phyloP scores from a whole-genome alignment of 2,888 invertebrate species.

The Girardia tigrina region DNA sequence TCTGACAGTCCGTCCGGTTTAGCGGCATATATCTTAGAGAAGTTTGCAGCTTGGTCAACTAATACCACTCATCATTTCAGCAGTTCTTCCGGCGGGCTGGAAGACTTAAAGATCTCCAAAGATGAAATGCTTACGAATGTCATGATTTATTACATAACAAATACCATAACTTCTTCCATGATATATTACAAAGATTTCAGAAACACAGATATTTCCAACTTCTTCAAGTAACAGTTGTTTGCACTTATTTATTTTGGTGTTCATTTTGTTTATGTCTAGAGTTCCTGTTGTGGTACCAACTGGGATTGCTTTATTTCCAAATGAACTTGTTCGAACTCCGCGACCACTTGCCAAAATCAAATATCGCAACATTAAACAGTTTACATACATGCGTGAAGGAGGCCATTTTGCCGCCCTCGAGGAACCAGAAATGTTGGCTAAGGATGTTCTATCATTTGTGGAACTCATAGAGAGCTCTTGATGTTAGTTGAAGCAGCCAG shows the following conservation, averaged over 20 bases:
- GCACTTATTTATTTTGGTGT: no score
- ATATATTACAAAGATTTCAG: slow-evolving; percentile 61
- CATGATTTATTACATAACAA: slow-evolving; percentile 68
- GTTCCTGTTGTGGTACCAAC: background rate
- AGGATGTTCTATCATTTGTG: slow-evolving; percentile 42
- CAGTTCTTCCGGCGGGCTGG: slow-evolving; percentile 59
- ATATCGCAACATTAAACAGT: slow-evolving; percentile 42
- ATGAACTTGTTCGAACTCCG: background rate
- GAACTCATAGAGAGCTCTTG: background rate
- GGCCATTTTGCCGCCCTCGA: slow-evolving; percentile 25
- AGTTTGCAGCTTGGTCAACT: slow-evolving; percentile 64
- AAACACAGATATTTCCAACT: background rate
- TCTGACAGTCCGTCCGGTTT: slow-evolving; percentile 68
- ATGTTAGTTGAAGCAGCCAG: no score
- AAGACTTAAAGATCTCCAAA: slow-evolving; percentile 55
- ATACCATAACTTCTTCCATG: slow-evolving; percentile 62
- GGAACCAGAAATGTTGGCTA: slow-evolving; percentile 26
- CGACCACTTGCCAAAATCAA: background rate
- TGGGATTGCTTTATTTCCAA: background rate
- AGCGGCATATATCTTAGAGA: slow-evolving; percentile 76
- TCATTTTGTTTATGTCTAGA: no score
- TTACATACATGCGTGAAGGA: slow-evolving; percentile 38
- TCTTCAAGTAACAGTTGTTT: no score
- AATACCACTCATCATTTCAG: slow-evolving; percentile 51
- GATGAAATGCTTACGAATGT: slow-evolving; percentile 64